Percentiles rank a stretch among this genome's conserved stretches.
phyloP scores from a whole-genome alignment of 2,113 vertebrate genomes.

The Lagopus muta region DNA sequence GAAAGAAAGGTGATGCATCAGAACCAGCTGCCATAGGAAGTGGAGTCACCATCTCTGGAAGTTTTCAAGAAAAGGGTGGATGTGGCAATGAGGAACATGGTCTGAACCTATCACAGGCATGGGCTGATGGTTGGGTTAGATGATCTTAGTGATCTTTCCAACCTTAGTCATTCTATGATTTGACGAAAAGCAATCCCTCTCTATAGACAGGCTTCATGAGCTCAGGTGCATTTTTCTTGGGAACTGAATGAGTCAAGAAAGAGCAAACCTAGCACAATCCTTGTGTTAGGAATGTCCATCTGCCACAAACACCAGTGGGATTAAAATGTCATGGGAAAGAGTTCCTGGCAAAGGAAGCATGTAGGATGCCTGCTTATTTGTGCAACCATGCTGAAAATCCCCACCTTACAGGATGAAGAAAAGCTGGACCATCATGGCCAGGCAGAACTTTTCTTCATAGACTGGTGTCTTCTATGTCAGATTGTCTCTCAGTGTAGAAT shows the following conservation, averaged over 20 bases:
- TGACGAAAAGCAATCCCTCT: background rate
- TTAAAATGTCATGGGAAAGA: constrained; percentile 77
- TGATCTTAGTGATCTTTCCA: too few species aligned
- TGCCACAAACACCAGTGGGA: background rate
- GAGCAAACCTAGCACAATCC: background rate
- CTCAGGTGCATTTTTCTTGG: background rate
- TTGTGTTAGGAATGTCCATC: background rate
- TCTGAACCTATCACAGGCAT: too few species aligned
- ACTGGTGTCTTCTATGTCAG: background rate
- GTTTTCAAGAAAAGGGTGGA: too few species aligned
- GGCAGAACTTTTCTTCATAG: background rate
- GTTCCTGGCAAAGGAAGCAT: constrained; percentile 31
- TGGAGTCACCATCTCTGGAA: too few species aligned
- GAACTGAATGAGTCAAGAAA: background rate
- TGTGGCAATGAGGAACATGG: too few species aligned
- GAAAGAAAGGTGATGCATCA: too few species aligned
- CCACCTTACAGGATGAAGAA: background rate
- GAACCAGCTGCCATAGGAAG: too few species aligned
- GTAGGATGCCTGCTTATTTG: constrained; percentile 34
- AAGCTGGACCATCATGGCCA: accelerated
- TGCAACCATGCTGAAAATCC: constrained; percentile 66
- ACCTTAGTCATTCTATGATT: too few species aligned
- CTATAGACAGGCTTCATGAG: background rate
- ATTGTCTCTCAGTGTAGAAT: background rate
- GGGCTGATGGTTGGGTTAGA: too few species aligned